Evolutionary conservation across 37 sponge, comb jelly and placozoan genomes (phyloP).

Genomic region (Ianthella basta): DNA sequence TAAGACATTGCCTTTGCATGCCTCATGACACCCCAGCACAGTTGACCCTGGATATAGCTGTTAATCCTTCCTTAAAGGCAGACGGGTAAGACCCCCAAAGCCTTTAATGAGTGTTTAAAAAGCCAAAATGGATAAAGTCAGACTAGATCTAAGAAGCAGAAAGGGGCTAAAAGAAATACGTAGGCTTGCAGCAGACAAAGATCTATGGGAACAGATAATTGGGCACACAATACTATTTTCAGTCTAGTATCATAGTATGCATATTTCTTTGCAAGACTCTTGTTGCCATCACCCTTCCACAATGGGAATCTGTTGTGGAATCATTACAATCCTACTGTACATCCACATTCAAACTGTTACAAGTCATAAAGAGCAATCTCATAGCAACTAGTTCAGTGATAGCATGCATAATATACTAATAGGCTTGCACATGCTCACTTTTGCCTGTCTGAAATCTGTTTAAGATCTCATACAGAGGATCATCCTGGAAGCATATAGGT

Average conservation of each 20-base stretch:
- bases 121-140: background rate
- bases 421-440: conserved; percentile 47
- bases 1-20: conserved; percentile 8
- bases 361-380: too few relatives aligned
- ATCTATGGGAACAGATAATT: conserved; percentile 8
- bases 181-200: background rate
- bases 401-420: too few relatives aligned
- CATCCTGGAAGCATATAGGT: conserved; percentile 62
- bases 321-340: too few relatives aligned
- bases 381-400: too few relatives aligned
- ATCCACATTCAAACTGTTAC: too few relatives aligned
- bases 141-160: conserved; percentile 1
- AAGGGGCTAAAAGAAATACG: background rate
- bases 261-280: too few relatives aligned
- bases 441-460: conserved; percentile 83
- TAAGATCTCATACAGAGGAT: conserved; percentile 73
- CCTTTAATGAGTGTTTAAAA: background rate
- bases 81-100: background rate
- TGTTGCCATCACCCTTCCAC: too few relatives aligned
- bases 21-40: background rate
- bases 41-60: background rate
- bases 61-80: background rate
- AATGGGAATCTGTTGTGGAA: too few relatives aligned
- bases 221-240: too few relatives aligned
- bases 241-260: too few relatives aligned